Conservation (phyloP, 2,888 invertebrate genomes). For the Osedax frankpressi region DNA sequence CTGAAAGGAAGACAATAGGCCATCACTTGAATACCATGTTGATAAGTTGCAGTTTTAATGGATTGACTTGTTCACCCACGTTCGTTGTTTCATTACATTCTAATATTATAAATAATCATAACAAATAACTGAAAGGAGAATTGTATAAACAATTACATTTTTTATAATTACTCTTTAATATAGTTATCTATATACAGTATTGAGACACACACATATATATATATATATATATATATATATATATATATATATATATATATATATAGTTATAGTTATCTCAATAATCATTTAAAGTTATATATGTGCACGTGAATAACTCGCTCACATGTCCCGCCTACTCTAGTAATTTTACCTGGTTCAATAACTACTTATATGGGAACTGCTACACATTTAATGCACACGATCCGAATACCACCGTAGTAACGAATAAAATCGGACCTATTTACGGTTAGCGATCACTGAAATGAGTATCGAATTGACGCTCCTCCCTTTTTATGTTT, state of each 20-base stretch:
- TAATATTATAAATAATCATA: too few species aligned
- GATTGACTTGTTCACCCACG: not conserved
- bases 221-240: slow-evolving; percentile 1
- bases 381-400: slow-evolving; percentile 41
- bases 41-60: not conserved
- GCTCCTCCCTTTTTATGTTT: too few species aligned
- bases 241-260: not conserved
- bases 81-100: not conserved
- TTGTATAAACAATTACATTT: too few species aligned
- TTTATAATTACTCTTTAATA: not conserved
- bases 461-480: not conserved
- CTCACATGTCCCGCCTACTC: too few species aligned
- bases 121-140: too few species aligned
- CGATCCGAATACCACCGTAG: slow-evolving; percentile 18
- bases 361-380: slow-evolving; percentile 39
- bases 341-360: slow-evolving; percentile 40
- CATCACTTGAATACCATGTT: slow-evolving; percentile 5
- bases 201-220: not conserved
- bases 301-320: too few species aligned
- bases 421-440: slow-evolving; percentile 37
- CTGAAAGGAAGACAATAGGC: not conserved
- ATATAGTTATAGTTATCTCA: not conserved
- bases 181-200: not conserved
- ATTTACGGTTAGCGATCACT: slow-evolving; percentile 36
- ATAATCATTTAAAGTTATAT: too few species aligned